Conservation (phyloP, 2,888 invertebrate genomes). For the Lepidochrysops patricia region DNA sequence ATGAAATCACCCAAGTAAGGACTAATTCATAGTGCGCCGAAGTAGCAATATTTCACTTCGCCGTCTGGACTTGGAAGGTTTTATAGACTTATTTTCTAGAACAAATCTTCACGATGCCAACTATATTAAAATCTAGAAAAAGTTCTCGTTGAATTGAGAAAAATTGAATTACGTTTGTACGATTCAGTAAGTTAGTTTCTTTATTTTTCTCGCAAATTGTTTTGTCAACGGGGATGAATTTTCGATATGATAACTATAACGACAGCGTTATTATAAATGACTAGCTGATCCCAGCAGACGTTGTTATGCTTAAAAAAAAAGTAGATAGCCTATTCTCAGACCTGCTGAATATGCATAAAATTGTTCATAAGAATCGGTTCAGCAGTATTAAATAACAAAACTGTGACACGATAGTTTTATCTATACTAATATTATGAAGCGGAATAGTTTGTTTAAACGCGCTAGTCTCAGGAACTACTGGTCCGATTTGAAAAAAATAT, state of each 20-base stretch:
- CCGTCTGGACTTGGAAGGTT: slow-evolving; percentile 3
- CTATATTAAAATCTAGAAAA: slow-evolving; percentile 3
- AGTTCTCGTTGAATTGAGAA: slow-evolving; percentile 1
- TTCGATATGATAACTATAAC: too few species aligned
- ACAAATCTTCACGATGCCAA: slow-evolving; percentile 10
- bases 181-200: background rate
- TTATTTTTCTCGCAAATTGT: background rate
- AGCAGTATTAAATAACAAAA: background rate
- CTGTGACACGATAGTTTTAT: too few species aligned
- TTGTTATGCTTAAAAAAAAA: too few species aligned
- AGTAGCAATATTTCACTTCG: slow-evolving; percentile 8
- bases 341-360: too few species aligned
- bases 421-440: too few species aligned
- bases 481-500: too few species aligned
- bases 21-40: background rate
- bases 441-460: too few species aligned
- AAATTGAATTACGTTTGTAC: slow-evolving; percentile 2
- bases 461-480: too few species aligned
- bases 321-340: too few species aligned
- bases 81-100: slow-evolving; percentile 10
- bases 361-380: background rate
- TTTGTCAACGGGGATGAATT: too few species aligned
- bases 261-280: too few species aligned
- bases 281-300: too few species aligned
- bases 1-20: background rate